A percentile compares a stretch with the other conserved stretches of the same genome.
Evolutionary conservation across 2,888 invertebrate genomes (phyloP).

Genomic region (Microctonus brassicae): DNA sequence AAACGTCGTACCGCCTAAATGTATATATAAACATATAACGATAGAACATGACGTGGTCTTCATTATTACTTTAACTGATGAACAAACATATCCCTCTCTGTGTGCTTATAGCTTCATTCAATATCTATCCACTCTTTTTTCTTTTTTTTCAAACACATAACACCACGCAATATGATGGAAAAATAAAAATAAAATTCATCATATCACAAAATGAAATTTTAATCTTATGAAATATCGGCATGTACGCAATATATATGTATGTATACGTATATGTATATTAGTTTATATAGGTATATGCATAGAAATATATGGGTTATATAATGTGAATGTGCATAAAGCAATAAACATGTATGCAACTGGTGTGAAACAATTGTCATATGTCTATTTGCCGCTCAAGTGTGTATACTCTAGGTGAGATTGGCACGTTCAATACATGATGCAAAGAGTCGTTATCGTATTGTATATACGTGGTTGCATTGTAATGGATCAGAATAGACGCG

Average conservation of each 20-base stretch:
- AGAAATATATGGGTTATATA: neutral
- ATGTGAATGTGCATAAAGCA: neutral
- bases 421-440: neutral
- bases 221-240: neutral
- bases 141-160: neutral
- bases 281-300: neutral
- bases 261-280: neutral
- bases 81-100: conserved; percentile 49
- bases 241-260: too few relatives aligned
- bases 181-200: neutral
- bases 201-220: neutral
- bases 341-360: neutral
- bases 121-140: conserved; percentile 13
- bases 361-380: conserved; percentile 9
- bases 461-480: neutral
- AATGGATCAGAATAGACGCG: neutral
- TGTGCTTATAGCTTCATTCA: conserved; percentile 42
- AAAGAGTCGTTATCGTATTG: neutral
- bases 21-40: neutral
- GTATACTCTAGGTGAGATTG: neutral
- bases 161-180: neutral
- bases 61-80: conserved; percentile 50
- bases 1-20: too few relatives aligned
- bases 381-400: neutral
- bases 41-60: conserved; percentile 33